Base-by-base conservation (phyloP, 2,113 vertebrate species). In the Butorides virescens region DNA sequence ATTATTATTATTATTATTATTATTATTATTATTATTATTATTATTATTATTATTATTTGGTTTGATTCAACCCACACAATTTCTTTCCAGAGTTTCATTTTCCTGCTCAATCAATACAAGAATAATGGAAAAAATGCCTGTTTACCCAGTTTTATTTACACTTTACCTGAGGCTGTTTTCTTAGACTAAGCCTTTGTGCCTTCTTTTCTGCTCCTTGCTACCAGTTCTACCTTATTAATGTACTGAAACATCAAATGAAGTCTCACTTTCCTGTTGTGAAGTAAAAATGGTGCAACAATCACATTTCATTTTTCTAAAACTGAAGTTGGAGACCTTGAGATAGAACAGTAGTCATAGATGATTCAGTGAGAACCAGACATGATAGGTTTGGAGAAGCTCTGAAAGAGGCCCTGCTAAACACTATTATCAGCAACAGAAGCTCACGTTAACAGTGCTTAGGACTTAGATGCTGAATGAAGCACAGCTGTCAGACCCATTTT, bases 261-360 rank as follows among this genome's bases (percentile, higher is more conserved):
- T 49, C 65, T 70, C n/a, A 71, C 7, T 76, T 87, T 76, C 32
- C 50, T 80, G 19, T 25, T 72, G 29, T 92, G 83, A 95, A 88
- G 47, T 56, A 86, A 86, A 93, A 94, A 39, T 7, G 39, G 14
- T 79, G 20, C 50, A 93, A 80, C 26, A 59, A 71, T 80, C 86
- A 84, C 36, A 75, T 86, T 93, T 88, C 30, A 72, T 84, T 95
- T 95, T 73, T 55, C 72, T 90, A 59, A 96, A 90, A 86, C 37
- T 62, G 34, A 73, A 73, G 62, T 22, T 46, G 36, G 32, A 94
- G n/a, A 86, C n/a, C 30, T 88, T 88, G 59, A 61, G 61, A 84
- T 68, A 78, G 25, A 80, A 77, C 26, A 71, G 30, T 77, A 88
- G 47, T 92, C 65, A 56, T n/a, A 72, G 84, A 59, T 14, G 44